phyloP scores from a whole-genome alignment of 2,888 invertebrate genomes.

The Cabera pusaria region DNA sequence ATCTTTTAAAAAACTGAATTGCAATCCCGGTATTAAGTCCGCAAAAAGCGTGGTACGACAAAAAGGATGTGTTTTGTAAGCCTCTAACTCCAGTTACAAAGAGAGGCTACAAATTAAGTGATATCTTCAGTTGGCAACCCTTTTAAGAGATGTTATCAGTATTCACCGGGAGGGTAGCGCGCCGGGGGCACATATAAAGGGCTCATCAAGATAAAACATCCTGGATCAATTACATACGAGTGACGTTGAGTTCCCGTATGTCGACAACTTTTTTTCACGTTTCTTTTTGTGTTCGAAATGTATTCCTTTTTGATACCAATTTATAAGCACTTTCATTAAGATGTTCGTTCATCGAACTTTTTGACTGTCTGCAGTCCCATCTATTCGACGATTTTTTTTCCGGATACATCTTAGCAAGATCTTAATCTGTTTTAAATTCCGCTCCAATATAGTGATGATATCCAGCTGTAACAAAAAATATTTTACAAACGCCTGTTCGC shows the following conservation, averaged over 20 bases:
- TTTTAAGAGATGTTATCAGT: slow-evolving; percentile 79
- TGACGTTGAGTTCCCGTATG: slow-evolving; percentile 73
- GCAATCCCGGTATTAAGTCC: slow-evolving; percentile 48
- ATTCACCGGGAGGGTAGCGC: slow-evolving; percentile 73
- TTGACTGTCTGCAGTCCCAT: too few relatives aligned
- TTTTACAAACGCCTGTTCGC: slow-evolving; percentile 47
- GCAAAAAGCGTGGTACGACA: slow-evolving; percentile 51
- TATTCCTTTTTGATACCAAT: slow-evolving; percentile 35
- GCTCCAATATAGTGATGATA: slow-evolving; percentile 45
- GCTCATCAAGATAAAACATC: slow-evolving; percentile 79
- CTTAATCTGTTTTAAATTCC: slow-evolving; percentile 48
- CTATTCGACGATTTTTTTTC: slow-evolving; percentile 9
- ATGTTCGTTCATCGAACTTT: slow-evolving; percentile 16
- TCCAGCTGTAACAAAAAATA: too few relatives aligned
- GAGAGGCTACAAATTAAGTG: slow-evolving; percentile 82
- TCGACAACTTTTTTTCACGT: slow-evolving; percentile 55
- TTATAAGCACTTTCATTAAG: slow-evolving; percentile 31
- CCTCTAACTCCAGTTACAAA: slow-evolving; percentile 72
- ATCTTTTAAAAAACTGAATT: slow-evolving; percentile 66
- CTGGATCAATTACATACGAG: slow-evolving; percentile 80
- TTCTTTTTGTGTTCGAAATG: slow-evolving; percentile 45
- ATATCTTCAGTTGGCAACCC: slow-evolving; percentile 81
- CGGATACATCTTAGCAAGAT: slow-evolving; percentile 21
- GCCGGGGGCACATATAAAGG: slow-evolving; percentile 75
- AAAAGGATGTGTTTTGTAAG: slow-evolving; percentile 61